phyloP scores from a whole-genome alignment of 2,797 vertebrate genomes.

The Hylomyscus alleni region DNA sequence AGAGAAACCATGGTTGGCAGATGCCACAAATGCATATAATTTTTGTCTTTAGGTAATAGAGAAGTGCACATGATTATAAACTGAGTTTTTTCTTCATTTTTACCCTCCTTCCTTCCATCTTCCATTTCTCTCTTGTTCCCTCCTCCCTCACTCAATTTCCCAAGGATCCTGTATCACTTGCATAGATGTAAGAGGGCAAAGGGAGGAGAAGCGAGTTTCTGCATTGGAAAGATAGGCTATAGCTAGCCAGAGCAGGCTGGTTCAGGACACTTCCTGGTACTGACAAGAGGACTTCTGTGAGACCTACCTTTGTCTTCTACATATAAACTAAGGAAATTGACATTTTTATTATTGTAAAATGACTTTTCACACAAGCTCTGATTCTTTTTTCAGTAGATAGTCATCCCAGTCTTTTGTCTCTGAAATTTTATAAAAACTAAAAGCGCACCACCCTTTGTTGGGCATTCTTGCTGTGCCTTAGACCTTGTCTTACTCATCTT shows the following conservation, averaged over 20 bases:
- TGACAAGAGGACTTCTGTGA: background rate
- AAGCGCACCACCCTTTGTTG: background rate
- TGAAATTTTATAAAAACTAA: background rate
- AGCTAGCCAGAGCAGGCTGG: background rate
- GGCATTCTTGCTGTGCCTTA: background rate
- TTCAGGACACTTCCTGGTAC: background rate
- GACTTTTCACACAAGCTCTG: background rate
- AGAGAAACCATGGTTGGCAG: background rate
- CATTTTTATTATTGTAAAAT: conserved; percentile 4
- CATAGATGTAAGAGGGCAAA: background rate
- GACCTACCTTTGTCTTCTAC: background rate
- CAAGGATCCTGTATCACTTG: background rate
- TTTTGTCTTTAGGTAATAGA: background rate
- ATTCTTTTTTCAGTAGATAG: background rate
- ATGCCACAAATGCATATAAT: background rate
- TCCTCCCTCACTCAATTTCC: background rate
- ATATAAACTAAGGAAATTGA: background rate
- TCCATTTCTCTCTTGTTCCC: background rate
- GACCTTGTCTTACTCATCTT: background rate
- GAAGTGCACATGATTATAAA: background rate
- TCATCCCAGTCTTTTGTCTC: background rate
- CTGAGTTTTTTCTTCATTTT: background rate
- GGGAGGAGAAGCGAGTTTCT: background rate
- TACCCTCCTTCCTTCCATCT: background rate
- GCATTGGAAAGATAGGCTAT: background rate